Evolutionary conservation across 2,888 invertebrate species (phyloP).

Genomic region (Nomada ruficornis): DNA sequence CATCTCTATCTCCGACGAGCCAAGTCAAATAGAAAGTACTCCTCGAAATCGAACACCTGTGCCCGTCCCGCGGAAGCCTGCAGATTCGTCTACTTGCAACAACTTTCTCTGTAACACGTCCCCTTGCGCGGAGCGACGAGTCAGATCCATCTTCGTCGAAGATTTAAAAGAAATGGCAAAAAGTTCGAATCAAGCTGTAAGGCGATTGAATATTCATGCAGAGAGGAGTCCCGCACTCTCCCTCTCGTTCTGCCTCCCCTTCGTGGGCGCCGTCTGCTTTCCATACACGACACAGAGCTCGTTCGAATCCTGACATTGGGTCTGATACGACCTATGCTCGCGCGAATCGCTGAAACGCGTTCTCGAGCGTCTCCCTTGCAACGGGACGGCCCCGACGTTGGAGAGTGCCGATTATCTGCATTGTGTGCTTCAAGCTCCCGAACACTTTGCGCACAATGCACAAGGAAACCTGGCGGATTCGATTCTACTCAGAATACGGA

Average conservation of each 20-base stretch:
- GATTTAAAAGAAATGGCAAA: not conserved
- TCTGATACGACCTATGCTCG: constrained; percentile 53
- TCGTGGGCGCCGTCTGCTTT: not conserved
- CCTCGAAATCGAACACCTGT: not conserved
- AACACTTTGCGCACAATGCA: constrained; percentile 32
- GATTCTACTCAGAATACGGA: not conserved
- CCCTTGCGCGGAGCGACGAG: not conserved
- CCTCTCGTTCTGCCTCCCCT: not conserved
- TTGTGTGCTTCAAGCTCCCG: constrained; percentile 5
- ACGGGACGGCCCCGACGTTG: constrained; percentile 33
- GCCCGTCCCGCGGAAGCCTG: not conserved
- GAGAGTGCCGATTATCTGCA: constrained; percentile 27
- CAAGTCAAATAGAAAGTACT: constrained; percentile 12
- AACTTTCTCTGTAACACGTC: not conserved
- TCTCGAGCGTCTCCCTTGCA: constrained; percentile 50
- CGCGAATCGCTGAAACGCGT: constrained; percentile 46
- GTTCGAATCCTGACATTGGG: constrained; percentile 62
- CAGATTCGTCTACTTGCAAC: not conserved
- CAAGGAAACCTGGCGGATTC: not conserved
- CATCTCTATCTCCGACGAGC: constrained; percentile 1
- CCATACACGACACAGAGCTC: constrained; percentile 37
- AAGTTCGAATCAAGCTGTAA: constrained; percentile 60
- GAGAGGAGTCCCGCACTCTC: constrained; percentile 29
- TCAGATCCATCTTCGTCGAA: not conserved
- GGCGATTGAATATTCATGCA: constrained; percentile 68